phyloP scores from a whole-genome alignment of 1,140 invertebrate genomes.

The Drosophila bifasciata region DNA sequence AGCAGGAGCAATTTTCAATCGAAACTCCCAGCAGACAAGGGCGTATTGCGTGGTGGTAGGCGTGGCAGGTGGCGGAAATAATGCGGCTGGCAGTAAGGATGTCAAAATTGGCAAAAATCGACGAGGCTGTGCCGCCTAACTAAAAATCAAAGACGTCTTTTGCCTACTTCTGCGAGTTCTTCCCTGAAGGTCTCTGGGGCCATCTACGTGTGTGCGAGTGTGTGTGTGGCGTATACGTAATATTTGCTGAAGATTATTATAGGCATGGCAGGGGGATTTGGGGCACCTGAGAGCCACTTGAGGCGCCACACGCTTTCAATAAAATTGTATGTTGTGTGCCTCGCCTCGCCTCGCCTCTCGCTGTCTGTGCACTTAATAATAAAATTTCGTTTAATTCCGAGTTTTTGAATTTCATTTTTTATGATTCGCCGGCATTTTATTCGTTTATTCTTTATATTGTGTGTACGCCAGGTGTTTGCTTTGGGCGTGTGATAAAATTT shows the following conservation, averaged over 20 bases:
- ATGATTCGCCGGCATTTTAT: conserved; percentile 36
- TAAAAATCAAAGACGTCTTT: conserved; percentile 74
- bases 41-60: conserved; percentile 24
- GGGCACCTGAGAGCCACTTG: conserved; percentile 32
- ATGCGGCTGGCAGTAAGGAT: conserved; percentile 61
- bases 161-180: conserved; percentile 37
- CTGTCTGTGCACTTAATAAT: conserved; percentile 60
- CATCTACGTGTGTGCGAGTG: conserved; percentile 64
- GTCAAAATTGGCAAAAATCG: conserved; percentile 81
- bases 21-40: conserved; percentile 20
- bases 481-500: conserved; percentile 65
- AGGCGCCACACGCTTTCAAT: conserved; percentile 53
- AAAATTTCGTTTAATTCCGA: conserved; percentile 79
- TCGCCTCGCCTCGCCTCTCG: neutral
- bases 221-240: conserved; percentile 61
- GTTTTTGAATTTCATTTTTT: conserved; percentile 69
- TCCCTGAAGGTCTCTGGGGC: conserved; percentile 34
- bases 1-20: conserved; percentile 71
- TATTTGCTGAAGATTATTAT: conserved; percentile 73
- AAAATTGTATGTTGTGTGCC: conserved; percentile 42
- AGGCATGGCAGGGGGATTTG: conserved; percentile 27
- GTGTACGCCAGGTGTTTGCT: conserved; percentile 57
- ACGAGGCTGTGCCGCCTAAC: conserved; percentile 60
- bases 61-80: conserved; percentile 76
- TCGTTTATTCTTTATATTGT: conserved; percentile 36